A percentile compares a stretch with the other conserved stretches of the same genome.
phyloP scores from a whole-genome alignment of 2,113 vertebrate genomes.

The Dipodomys spectabilis region DNA sequence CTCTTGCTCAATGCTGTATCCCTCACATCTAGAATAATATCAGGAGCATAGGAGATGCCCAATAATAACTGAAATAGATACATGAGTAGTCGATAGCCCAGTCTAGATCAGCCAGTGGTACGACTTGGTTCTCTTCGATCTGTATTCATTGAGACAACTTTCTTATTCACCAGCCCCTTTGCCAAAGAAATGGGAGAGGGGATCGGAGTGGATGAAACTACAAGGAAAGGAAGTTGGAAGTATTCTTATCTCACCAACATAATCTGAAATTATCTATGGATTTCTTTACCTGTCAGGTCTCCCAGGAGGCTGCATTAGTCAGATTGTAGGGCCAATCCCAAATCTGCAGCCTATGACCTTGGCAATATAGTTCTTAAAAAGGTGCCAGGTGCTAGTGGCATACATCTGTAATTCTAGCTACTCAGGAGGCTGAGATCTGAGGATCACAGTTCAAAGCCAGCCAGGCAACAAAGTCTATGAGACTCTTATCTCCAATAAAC shows the following conservation, averaged over 20 bases:
- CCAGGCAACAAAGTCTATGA: no score
- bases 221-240: neutral
- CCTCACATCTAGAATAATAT: neutral
- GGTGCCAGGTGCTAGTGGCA: no score
- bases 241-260: neutral
- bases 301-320: no score
- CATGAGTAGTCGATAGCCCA: neutral
- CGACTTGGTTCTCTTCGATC: neutral
- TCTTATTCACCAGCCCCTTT: neutral
- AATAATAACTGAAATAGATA: neutral
- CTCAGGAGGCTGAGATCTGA: no score
- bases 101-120: rapidly evolving
- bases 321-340: neutral
- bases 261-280: neutral
- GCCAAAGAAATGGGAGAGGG: neutral
- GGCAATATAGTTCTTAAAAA: neutral
- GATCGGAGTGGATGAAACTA: neutral
- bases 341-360: neutral
- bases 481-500: no score
- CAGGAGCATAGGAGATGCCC: neutral
- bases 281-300: neutral
- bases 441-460: no score
- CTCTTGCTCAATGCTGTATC: neutral
- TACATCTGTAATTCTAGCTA: no score
- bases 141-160: neutral